A percentile compares a stretch with the other conserved stretches of the same genome.
These are phyloP conservation scores for Timema podura DNA, from an alignment of 2,888 invertebrate species.

Conservation along the genomic window DNA sequence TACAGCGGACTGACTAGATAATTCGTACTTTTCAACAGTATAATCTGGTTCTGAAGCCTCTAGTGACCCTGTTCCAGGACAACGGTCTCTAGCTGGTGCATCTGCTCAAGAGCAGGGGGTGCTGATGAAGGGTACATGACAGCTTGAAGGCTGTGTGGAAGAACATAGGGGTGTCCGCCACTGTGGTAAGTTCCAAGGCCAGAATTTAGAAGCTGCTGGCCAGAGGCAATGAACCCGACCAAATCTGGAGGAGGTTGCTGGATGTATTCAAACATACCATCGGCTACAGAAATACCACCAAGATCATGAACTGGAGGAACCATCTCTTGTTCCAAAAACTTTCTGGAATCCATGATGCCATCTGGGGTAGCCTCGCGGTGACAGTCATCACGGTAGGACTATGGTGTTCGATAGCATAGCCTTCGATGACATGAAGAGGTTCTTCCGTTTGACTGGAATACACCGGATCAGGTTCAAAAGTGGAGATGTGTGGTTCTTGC, in stretches of 20 bases:
- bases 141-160: conserved; percentile 20
- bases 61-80: conserved; percentile 8
- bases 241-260: conserved; percentile 50
- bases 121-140: conserved; percentile 20
- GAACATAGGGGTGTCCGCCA: conserved; percentile 19
- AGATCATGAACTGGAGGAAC: conserved; percentile 19
- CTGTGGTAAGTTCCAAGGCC: conserved; percentile 49
- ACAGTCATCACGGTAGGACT: not conserved
- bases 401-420: not conserved
- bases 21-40: not conserved
- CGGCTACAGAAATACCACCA: conserved; percentile 15
- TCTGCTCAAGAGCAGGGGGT: conserved; percentile 1
- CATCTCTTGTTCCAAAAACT: conserved; percentile 22
- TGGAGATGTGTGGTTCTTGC: not conserved
- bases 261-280: conserved; percentile 47
- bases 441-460: not conserved
- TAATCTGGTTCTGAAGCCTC: conserved; percentile 17
- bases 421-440: conserved; percentile 4
- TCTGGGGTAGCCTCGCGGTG: conserved; percentile 5
- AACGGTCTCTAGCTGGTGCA: conserved; percentile 12
- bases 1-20: conserved; percentile 9
- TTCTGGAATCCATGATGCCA: conserved; percentile 8
- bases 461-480: not conserved
- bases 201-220: conserved; percentile 47
- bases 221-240: conserved; percentile 50